Evolutionary conservation across 2,797 vertebrate species (phyloP), one percentile per base, ranked within the genome.

Genomic region (Dipus sagitta): DNA sequence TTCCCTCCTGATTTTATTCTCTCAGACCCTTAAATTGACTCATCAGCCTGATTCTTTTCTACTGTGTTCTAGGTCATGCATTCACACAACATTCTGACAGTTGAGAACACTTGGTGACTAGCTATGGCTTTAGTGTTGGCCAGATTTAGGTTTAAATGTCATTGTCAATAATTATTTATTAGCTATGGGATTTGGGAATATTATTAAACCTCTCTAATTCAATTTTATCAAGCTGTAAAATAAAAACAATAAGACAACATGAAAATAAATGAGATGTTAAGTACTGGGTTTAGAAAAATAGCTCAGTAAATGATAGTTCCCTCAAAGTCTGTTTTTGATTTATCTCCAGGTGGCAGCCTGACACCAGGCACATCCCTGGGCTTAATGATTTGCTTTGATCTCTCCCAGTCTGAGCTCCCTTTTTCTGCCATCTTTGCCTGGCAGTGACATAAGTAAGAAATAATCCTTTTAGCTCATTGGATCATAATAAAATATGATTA

Each of bases 21-120:
- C 70, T 38, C 42, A 42, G 1, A 67, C n/a, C 34, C 30, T 87
- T 84, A 62, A 88, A 84, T 38, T 86, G 54, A 8, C 0, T 89
- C 64, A 84, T 64, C 70, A 74, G 18, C 38, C 71, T 86, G 20
- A 78, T 11, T 74, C 65, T 95, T 68, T 58, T 64, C 32, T 83
- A 38, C 52, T 30, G 2, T 87, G 20, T 60, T 95, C n/a, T 38
- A 77, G 71, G 71, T 72, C 13, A 47, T 82, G 24, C 26, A 79
- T 92, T 82, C 52, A 3, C 54, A 14, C 13, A 86, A 67, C 17
- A 42, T 87, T 83, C 58, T 93, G 42, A 94, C 34, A 88, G 47
- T 42, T 92, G 58, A 92, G 72, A 87, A 76, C 65, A 80, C 64
- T 79, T 85, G 17, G 24, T 91, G 74, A 91, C 71, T n/a, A 94